Percentiles rank a stretch among this genome's conserved stretches.
Evolutionary conservation across 1,140 invertebrate species (phyloP).

Genomic region (Calycopis cecrops): DNA sequence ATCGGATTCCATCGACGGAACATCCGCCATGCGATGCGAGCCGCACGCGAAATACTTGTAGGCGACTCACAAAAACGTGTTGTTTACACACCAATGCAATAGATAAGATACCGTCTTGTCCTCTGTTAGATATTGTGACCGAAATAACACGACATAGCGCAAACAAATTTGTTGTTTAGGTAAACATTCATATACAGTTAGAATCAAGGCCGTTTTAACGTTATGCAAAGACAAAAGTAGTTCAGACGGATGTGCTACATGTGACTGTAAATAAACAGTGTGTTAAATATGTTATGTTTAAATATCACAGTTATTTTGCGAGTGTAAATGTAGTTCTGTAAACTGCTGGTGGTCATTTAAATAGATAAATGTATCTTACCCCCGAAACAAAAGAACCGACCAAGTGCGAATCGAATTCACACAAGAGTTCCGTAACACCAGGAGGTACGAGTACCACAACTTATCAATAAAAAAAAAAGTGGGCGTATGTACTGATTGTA

Average conservation of each 20-base stretch:
- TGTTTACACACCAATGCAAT: conserved; percentile 51
- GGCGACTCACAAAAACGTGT: conserved; percentile 40
- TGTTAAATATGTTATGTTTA: too few relatives aligned
- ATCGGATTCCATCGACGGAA: conserved; percentile 65
- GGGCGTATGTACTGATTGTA: too few relatives aligned
- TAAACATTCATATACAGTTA: too few relatives aligned
- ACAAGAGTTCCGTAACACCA: too few relatives aligned
- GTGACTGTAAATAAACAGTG: neutral
- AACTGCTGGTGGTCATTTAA: too few relatives aligned
- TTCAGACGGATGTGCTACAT: conserved; percentile 3
- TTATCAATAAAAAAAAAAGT: too few relatives aligned
- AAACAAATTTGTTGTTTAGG: neutral
- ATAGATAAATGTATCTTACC: too few relatives aligned
- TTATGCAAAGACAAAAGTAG: conserved; percentile 6
- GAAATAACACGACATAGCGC: neutral
- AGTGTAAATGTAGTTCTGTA: too few relatives aligned
- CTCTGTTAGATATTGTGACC: conserved; percentile 1
- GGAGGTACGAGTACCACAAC: too few relatives aligned
- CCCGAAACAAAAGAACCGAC: too few relatives aligned
- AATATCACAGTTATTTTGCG: too few relatives aligned
- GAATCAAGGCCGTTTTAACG: neutral
- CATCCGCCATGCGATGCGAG: conserved; percentile 51
- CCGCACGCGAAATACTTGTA: conserved; percentile 49
- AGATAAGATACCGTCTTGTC: conserved; percentile 51
- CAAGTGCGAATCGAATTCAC: too few relatives aligned